These are phyloP conservation scores for Acromyrmex echinatior DNA, from an alignment of 1,140 invertebrate species.

Conservation along the genomic window DNA sequence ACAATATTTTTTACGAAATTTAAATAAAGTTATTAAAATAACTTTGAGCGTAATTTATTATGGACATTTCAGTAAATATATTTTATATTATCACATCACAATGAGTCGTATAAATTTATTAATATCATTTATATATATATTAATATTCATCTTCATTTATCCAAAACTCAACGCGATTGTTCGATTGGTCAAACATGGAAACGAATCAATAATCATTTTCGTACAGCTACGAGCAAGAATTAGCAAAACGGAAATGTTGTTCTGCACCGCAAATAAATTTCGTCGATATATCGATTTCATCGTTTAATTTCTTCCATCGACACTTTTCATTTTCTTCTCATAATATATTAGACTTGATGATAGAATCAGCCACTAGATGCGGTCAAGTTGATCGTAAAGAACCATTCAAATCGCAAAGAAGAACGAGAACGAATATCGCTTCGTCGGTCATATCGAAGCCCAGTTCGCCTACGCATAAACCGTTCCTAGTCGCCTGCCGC, in stretches of 20 bases:
- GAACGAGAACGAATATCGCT: background rate
- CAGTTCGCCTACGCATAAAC: constrained; percentile 63
- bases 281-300: background rate
- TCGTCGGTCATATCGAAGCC: background rate
- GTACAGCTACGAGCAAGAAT: background rate
- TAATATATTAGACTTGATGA: background rate
- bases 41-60: no score
- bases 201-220: background rate
- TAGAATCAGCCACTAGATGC: background rate
- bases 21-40: no score
- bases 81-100: background rate
- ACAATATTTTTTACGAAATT: no score
- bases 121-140: no score
- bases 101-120: background rate
- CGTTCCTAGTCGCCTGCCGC: constrained; percentile 31
- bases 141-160: no score
- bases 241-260: background rate
- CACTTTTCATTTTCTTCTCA: background rate
- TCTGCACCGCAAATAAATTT: background rate
- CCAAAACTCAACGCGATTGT: background rate
- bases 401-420: background rate
- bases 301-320: background rate
- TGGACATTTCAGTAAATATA: no score
- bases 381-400: background rate
- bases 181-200: background rate